These are phyloP conservation scores for Hyperopisus bebe DNA, from an alignment of 2,113 vertebrate genomes.

Conservation along the genomic window DNA sequence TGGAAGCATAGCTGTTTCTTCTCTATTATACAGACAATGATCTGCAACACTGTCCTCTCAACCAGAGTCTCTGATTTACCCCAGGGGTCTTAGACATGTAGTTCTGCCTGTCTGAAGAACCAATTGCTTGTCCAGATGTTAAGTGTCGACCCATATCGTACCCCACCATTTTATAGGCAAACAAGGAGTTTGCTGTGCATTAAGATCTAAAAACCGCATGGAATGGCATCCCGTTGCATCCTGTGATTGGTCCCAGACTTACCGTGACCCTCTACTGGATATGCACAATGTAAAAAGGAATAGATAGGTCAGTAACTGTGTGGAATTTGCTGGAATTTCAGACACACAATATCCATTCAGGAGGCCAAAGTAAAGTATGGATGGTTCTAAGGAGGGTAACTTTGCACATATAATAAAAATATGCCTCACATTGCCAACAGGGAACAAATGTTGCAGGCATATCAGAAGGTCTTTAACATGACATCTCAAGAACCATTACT, in stretches of 20 bases:
- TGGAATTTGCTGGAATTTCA: neutral
- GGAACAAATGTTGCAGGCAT: neutral
- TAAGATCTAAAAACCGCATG: constrained; percentile 25
- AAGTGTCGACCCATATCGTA: constrained; percentile 35
- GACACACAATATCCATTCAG: neutral
- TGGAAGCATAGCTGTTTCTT: constrained; percentile 21
- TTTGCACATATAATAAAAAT: neutral
- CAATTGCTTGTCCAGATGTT: constrained; percentile 65
- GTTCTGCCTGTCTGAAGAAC: constrained; percentile 37
- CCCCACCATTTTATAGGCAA: constrained; percentile 18
- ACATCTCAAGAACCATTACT: neutral
- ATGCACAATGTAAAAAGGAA: neutral
- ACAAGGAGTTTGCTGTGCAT: neutral
- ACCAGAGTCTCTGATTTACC: constrained; percentile 5
- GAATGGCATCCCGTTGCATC: neutral
- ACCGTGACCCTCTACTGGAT: neutral
- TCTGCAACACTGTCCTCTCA: constrained; percentile 17
- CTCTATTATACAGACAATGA: constrained; percentile 18
- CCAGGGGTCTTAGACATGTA: constrained; percentile 26
- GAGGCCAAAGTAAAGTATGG: neutral
- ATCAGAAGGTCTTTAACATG: neutral
- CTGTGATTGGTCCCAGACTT: neutral
- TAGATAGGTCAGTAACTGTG: neutral
- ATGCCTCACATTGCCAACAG: neutral
- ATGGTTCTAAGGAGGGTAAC: neutral